Base-by-base conservation (phyloP, 2,888 invertebrate genomes). In the Thera britannica region DNA sequence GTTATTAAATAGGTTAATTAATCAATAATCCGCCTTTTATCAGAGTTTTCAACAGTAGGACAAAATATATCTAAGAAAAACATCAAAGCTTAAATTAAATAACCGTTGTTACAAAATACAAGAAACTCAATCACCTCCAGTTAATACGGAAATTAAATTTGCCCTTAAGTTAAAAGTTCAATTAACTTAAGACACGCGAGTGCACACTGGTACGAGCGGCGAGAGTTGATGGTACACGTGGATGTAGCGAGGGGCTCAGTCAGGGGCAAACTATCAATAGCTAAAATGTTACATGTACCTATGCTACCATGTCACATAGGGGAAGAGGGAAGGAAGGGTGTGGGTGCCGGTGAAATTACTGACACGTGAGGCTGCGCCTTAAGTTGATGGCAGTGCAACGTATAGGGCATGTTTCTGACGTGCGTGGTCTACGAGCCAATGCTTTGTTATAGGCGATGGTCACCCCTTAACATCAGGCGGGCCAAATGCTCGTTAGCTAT, bases 91-190 rank as follows among this genome's bases (percentile, higher is more conserved):
- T 46, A 46, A 46, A 46, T 8, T 9, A 46, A 46, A 46, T 76
- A 78, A 77, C 74, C 72, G 75, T 77, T 68, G 73, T 72, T 76
- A 77, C 78, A 80, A 86, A 87, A 83, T 83, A 83, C 81, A 79
- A 85, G 85, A 83, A 83, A 85, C 79, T 77, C 82, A 82, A 88
- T 88, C 85, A 84, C 80, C 82, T 76, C 75, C 77, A 83, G 83
- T 82, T 74, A 77, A 79, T 80, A 89, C 90, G 90, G 90, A 90
- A 90, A 90, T 90, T 90, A 90, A 89, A 89, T 90, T 86, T 87
- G 87, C 87, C 86, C 81, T 89, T 88, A 86, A 88, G 89, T 88
- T 87, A 87, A 85, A 88, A 89, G 81, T 90, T 90, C 89, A 90
- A 90, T 90, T 90, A 90, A 89, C 81, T 81, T 85, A 85, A 82